Base-by-base conservation (phyloP, 2,113 vertebrate genomes). In the Caretta caretta region DNA sequence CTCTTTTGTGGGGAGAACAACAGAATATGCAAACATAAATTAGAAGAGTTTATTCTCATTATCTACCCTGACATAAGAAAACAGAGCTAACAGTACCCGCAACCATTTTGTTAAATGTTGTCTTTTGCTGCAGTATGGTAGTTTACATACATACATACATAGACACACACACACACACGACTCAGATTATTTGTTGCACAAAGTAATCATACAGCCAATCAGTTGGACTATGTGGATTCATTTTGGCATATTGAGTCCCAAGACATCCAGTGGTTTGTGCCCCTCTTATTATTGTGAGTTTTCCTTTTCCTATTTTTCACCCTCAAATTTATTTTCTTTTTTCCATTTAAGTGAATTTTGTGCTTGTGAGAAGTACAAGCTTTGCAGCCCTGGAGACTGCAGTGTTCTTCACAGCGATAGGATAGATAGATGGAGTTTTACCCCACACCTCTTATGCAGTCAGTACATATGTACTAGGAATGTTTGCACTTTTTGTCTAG, bases 1-100 rank as follows among this genome's bases (percentile, higher is more conserved):
- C 92, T 80, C 86, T 87, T 97, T 96, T 96, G 96, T 97, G 0
- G 88, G 80, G 84, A 94, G 96, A 97, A 97, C 95, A 97, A 93
- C 94, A 96, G 95, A 94, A 94, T 92, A 95, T 16, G 94, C 86
- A 92, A 96, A 94, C 95, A 96, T 90, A 96, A 97, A 97, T 98
- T 96, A 97, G 89, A 97, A 90, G 90, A 96, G 94, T 96, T 97
- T 96, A 97, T 96, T 97, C 95, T 96, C 96, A 97, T 97, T 97
- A 97, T 95, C 93, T 95, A 80, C 89, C 79, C 88, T 88, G 72
- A 89, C 89, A 93, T 89, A 91, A 92, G 76, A 95, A 57, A 38
- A 46, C 84, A 88, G 48, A 75, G 46, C 51, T 59, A 93, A 10
- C n/a, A 50, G 62, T 84, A 96, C 35, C 93, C 94, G 78, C 90